Conservation (phyloP, 1,140 invertebrate genomes). For the Riptortus pedestris region DNA sequence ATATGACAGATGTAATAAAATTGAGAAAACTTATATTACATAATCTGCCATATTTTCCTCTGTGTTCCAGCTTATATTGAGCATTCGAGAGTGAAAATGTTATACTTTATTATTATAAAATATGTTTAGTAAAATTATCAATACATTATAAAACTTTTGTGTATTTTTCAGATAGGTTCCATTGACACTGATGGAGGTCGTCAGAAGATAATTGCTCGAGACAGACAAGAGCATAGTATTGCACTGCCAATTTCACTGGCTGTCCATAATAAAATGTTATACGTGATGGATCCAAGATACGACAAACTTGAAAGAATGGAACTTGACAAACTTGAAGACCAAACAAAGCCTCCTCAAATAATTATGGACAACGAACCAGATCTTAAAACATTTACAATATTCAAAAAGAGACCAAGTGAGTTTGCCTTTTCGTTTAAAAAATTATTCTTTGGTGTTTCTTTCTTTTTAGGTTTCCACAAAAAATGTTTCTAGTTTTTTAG, state of each 20-base stretch:
- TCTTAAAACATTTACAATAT: slow-evolving; percentile 79
- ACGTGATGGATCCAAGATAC: slow-evolving; percentile 78
- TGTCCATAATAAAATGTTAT: slow-evolving; percentile 71
- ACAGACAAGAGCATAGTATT: slow-evolving; percentile 52
- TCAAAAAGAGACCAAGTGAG: slow-evolving; percentile 62
- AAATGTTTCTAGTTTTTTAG: background rate
- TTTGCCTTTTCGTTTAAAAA: background rate
- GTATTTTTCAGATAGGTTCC: slow-evolving; percentile 46
- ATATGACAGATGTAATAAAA: no score
- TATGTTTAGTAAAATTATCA: no score
- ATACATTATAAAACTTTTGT: background rate
- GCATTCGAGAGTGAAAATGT: no score
- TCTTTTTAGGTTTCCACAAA: background rate
- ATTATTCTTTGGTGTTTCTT: slow-evolving; percentile 4
- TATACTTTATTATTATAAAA: no score
- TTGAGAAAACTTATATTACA: no score
- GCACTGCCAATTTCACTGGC: slow-evolving; percentile 70
- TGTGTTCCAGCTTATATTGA: no score
- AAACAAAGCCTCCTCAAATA: slow-evolving; percentile 61
- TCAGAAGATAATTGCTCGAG: slow-evolving; percentile 56
- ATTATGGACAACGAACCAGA: slow-evolving; percentile 78
- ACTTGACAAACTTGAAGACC: no score
- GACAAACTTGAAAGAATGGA: slow-evolving; percentile 83
- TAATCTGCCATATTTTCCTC: no score
- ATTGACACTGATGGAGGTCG: slow-evolving; percentile 61